Evolutionary conservation across 37 sponge, comb jelly and placozoan species (phyloP).

Genomic region (Chondrilla cf. caribensis): DNA sequence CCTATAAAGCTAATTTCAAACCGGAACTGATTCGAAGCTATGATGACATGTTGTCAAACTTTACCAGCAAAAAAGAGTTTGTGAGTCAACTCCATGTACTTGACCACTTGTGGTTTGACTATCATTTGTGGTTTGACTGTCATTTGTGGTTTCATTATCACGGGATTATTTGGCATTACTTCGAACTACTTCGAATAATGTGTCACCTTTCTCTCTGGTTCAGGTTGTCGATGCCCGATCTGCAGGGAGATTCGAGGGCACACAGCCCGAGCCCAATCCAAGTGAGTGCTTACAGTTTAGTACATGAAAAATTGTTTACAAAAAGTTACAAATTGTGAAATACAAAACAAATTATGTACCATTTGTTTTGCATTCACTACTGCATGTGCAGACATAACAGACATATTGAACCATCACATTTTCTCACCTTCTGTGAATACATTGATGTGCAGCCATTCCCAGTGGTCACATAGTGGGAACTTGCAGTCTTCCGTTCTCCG

Average conservation of each 20-base stretch:
- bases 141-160: too few relatives aligned
- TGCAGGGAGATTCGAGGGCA: constrained; percentile 65
- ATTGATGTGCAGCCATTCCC: constrained; percentile 10
- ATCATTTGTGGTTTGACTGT: neutral
- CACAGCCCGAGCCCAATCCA: constrained; percentile 68
- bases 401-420: too few relatives aligned
- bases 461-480: constrained; percentile 70
- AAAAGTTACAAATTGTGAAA: too few relatives aligned
- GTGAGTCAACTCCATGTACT: too few relatives aligned
- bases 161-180: too few relatives aligned
- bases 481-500: constrained; percentile 37
- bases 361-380: neutral
- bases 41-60: constrained; percentile 26
- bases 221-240: constrained; percentile 79
- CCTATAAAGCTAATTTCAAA: constrained; percentile 35
- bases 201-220: too few relatives aligned
- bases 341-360: too few relatives aligned
- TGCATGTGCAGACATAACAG: neutral
- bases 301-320: too few relatives aligned
- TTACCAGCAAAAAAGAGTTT: constrained; percentile 25
- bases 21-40: constrained; percentile 24
- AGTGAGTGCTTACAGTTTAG: constrained; percentile 3
- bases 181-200: too few relatives aligned
- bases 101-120: too few relatives aligned
- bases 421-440: too few relatives aligned